Percentiles rank a stretch among this genome's conserved stretches.
These are phyloP conservation scores for Apodemia mormo DNA, from an alignment of 2,888 invertebrate species.

Conservation along the genomic window DNA sequence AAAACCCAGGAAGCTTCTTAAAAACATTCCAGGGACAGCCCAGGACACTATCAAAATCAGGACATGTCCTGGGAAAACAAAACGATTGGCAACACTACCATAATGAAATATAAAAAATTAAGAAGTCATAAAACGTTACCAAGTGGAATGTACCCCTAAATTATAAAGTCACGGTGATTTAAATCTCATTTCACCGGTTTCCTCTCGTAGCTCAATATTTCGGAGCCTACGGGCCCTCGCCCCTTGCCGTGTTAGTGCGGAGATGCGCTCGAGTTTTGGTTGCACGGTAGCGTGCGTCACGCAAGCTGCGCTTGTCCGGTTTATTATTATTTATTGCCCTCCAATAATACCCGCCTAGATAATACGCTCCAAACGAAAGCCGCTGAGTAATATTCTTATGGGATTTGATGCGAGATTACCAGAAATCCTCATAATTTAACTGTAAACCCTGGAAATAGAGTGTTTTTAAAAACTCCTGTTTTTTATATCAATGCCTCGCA, in stretches of 20 bases:
- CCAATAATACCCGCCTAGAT: slow-evolving; percentile 59
- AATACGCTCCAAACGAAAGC: slow-evolving; percentile 57
- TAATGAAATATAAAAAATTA: neutral
- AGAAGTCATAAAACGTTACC: neutral
- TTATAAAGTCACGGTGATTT: slow-evolving; percentile 12
- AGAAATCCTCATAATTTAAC: slow-evolving; percentile 20
- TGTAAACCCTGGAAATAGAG: neutral
- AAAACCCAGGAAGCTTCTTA: too few species aligned
- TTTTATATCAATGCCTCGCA: too few species aligned
- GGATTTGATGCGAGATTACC: slow-evolving; percentile 34
- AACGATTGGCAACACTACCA: too few species aligned
- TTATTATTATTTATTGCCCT: slow-evolving; percentile 78
- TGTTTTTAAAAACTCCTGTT: neutral
- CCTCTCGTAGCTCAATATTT: slow-evolving; percentile 18
- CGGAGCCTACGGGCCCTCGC: neutral
- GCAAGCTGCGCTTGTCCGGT: slow-evolving; percentile 62
- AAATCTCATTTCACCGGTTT: slow-evolving; percentile 17
- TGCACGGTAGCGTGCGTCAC: slow-evolving; percentile 73
- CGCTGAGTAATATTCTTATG: slow-evolving; percentile 42
- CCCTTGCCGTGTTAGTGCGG: slow-evolving; percentile 7
- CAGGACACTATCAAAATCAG: neutral
- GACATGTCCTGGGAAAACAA: too few species aligned
- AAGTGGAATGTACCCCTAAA: slow-evolving; percentile 11
- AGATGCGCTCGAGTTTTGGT: slow-evolving; percentile 33
- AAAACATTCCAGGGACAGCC: too few species aligned